Percentiles rank a stretch among this genome's conserved stretches.
phyloP scores from a whole-genome alignment of 2,797 vertebrate genomes.

The Semaprochilodus insignis region DNA sequence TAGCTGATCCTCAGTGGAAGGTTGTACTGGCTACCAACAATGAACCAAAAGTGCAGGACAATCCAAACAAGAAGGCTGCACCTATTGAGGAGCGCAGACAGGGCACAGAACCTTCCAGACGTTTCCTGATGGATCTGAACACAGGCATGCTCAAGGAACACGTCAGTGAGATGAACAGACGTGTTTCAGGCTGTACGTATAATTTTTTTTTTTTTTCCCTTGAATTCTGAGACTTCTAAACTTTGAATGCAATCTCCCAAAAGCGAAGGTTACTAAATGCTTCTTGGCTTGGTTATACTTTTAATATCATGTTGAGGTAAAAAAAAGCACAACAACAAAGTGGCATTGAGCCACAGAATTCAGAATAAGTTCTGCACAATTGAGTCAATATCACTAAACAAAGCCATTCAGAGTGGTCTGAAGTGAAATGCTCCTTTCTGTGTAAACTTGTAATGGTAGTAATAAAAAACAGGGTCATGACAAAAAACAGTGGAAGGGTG shows the following conservation, averaged over 20 bases:
- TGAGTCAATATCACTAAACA: too few species aligned
- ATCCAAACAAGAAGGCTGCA: not conserved
- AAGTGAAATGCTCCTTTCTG: too few species aligned
- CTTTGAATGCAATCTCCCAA: not conserved
- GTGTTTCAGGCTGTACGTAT: conserved; percentile 39
- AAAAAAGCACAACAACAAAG: not conserved
- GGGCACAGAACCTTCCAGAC: conserved; percentile 67
- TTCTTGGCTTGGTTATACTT: not conserved
- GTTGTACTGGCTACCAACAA: conserved; percentile 9
- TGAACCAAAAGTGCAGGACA: not conserved
- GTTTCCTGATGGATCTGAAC: conserved; percentile 65
- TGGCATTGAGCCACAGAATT: not conserved
- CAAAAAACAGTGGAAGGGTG: too few species aligned
- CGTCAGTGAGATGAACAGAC: conserved; percentile 63
- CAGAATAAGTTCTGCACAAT: too few species aligned
- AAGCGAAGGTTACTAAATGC: not conserved
- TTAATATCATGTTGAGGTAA: too few species aligned
- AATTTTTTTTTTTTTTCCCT: not conserved
- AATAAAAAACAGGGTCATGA: too few species aligned
- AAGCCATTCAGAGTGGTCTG: too few species aligned
- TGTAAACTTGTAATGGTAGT: too few species aligned
- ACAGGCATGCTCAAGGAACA: conserved; percentile 64
- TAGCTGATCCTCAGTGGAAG: conserved; percentile 33
- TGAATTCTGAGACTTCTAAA: not conserved
- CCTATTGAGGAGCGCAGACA: conserved; percentile 47